These are phyloP conservation scores for Amphiprion percula DNA, from an alignment of 2,113 vertebrate species.

Conservation along the genomic window DNA sequence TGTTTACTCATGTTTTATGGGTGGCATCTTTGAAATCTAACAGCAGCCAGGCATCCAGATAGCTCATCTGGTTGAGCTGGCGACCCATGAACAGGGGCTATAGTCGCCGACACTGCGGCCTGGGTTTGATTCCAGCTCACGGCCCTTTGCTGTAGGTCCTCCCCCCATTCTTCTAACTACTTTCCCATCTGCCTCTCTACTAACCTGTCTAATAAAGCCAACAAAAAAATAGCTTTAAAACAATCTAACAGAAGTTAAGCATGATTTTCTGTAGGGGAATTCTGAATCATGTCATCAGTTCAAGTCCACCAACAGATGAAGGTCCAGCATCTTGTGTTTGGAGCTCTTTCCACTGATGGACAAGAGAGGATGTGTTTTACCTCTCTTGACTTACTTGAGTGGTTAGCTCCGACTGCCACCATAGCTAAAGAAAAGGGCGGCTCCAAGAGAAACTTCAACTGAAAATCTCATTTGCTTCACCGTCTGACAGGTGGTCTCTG, in stretches of 20 bases:
- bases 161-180: too few species aligned
- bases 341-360: not conserved
- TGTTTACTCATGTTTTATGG: not conserved
- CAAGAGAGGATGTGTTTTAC: not conserved
- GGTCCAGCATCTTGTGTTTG: too few species aligned
- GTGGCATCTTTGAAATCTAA: not conserved
- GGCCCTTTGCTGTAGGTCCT: too few species aligned
- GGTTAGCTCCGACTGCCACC: not conserved
- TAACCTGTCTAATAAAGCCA: too few species aligned
- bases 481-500: slow-evolving; percentile 7
- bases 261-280: not conserved
- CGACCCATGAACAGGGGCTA: too few species aligned
- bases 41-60: not conserved
- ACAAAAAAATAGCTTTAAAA: too few species aligned
- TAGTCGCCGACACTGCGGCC: too few species aligned
- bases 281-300: slow-evolving; percentile 7
- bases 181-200: too few species aligned
- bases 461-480: not conserved
- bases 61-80: too few species aligned
- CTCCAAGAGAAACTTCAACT: not conserved
- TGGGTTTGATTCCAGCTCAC: too few species aligned
- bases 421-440: slow-evolving; percentile 1
- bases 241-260: too few species aligned
- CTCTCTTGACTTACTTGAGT: not conserved
- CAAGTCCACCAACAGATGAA: not conserved